phyloP scores from a whole-genome alignment of 2,113 vertebrate species.

The Sialia sialis region DNA sequence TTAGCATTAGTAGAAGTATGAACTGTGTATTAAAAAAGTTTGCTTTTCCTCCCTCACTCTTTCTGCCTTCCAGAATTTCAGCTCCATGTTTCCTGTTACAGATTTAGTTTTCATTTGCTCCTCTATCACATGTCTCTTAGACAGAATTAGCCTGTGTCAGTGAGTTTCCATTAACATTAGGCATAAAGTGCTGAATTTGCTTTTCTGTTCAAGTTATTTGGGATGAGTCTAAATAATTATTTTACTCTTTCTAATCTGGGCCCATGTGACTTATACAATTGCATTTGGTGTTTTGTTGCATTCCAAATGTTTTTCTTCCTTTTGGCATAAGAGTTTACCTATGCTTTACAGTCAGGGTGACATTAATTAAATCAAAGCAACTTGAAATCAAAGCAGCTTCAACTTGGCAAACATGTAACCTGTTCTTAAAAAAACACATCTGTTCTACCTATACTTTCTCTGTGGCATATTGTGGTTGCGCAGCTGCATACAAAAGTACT shows the following conservation, averaged over 20 bases:
- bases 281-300: neutral
- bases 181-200: neutral
- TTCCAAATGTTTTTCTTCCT: neutral
- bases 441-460: neutral
- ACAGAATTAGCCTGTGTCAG: neutral
- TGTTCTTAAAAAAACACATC: neutral
- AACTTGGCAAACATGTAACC: neutral
- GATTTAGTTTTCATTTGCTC: neutral
- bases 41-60: neutral
- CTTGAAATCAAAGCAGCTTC: neutral
- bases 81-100: neutral
- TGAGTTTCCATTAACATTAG: neutral
- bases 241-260: neutral
- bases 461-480: neutral
- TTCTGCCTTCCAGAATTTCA: neutral
- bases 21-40: neutral
- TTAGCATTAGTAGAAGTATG: neutral
- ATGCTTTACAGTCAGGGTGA: neutral
- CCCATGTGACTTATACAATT: neutral
- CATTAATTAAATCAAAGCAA: neutral
- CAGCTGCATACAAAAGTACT: neutral
- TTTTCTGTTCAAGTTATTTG: neutral
- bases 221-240: neutral
- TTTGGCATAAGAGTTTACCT: neutral
- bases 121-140: neutral